phyloP scores from a whole-genome alignment of 2,113 vertebrate genomes.

The Alouatta palliata region DNA sequence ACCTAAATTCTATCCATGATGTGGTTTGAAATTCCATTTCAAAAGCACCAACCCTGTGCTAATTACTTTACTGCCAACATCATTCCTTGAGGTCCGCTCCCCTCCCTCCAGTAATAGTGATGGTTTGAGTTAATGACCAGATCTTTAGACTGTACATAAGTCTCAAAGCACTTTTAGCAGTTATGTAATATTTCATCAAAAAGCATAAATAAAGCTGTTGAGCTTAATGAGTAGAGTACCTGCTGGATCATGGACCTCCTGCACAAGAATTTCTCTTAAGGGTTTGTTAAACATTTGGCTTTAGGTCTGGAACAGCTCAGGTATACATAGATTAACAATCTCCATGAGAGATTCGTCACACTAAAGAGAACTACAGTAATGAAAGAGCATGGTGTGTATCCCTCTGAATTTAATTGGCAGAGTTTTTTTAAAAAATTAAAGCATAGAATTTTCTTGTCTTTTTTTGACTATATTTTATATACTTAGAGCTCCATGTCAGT shows the following conservation, averaged over 20 bases:
- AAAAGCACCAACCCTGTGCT: conserved; percentile 37
- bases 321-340: neutral
- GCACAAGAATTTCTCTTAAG: neutral
- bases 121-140: neutral
- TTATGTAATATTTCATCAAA: conserved; percentile 1
- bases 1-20: conserved; percentile 44
- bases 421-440: conserved; percentile 8
- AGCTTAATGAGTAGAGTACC: neutral
- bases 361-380: neutral
- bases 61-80: neutral
- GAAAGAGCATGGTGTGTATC: neutral
- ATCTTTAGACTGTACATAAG: neutral
- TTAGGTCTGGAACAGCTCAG: neutral
- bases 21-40: conserved; percentile 22
- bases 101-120: neutral
- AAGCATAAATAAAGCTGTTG: neutral
- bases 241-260: neutral
- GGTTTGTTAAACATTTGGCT: conserved; percentile 13
- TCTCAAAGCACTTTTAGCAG: neutral
- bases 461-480: neutral
- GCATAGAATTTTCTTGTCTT: neutral
- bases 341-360: neutral
- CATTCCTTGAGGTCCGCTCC: neutral
- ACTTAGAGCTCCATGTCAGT: neutral
- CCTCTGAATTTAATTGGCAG: neutral